A percentile compares a stretch with the other conserved stretches of the same genome.
Conservation (phyloP, 1,140 invertebrate species). For the Drosophila funebris region DNA sequence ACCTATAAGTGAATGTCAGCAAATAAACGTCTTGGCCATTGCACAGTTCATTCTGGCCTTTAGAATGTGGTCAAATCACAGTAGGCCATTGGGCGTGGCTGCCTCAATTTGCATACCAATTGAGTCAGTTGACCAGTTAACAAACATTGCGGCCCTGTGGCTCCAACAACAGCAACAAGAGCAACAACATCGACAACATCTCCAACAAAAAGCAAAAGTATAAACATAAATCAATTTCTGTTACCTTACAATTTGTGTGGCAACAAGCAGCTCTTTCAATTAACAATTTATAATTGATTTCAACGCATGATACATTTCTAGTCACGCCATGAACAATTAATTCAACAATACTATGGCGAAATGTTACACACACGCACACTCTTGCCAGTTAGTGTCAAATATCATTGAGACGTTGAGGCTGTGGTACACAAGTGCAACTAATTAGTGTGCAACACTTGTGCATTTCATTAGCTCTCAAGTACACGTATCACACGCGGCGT, state of each 20-base stretch:
- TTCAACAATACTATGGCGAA: neutral
- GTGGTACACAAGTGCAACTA: conserved; percentile 35
- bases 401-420: neutral
- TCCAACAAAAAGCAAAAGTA: conserved; percentile 10
- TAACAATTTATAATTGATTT: conserved; percentile 67
- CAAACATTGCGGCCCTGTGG: conserved; percentile 19
- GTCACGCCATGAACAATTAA: neutral
- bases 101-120: conserved; percentile 42
- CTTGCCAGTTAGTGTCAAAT: neutral
- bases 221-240: conserved; percentile 64
- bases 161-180: neutral
- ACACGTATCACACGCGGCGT: conserved; percentile 49
- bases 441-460: conserved; percentile 65
- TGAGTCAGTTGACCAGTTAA: conserved; percentile 7
- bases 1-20: conserved; percentile 6
- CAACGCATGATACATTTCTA: neutral
- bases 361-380: neutral
- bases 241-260: conserved; percentile 28
- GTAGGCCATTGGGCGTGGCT: conserved; percentile 22
- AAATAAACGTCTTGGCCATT: conserved; percentile 42
- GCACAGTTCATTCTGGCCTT: conserved; percentile 14
- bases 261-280: conserved; percentile 37
- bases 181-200: neutral
- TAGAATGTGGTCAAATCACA: conserved; percentile 14
- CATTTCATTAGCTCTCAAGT: conserved; percentile 62